Percentiles rank a stretch among this genome's conserved stretches.
These are phyloP conservation scores for Lucifuga dentata DNA, from an alignment of 2,113 vertebrate species.

Conservation along the genomic window DNA sequence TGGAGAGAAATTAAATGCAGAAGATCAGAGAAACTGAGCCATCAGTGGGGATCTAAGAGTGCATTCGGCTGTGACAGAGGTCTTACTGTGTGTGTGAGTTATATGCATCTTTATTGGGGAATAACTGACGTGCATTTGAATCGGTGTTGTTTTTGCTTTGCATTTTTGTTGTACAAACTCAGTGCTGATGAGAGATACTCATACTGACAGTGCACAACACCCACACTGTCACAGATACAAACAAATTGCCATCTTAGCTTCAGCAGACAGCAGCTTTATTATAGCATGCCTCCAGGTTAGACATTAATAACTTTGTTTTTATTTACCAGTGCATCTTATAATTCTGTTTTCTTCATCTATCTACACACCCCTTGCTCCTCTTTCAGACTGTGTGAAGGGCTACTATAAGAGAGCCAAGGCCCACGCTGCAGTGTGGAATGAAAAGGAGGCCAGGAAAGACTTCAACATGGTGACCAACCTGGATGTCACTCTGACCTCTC, in stretches of 20 bases:
- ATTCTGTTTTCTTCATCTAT: background rate
- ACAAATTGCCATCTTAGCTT: conserved; percentile 18
- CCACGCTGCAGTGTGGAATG: conserved; percentile 87
- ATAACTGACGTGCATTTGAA: conserved; percentile 9
- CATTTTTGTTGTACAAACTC: conserved; percentile 2
- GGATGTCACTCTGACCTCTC: conserved; percentile 77
- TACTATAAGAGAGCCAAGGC: conserved; percentile 91
- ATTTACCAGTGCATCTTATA: background rate
- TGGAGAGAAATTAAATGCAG: conserved; percentile 61
- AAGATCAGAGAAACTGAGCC: conserved; percentile 41
- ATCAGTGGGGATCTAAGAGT: conserved; percentile 35
- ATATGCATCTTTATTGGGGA: background rate
- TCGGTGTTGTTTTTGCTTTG: background rate
- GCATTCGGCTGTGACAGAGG: conserved; percentile 24
- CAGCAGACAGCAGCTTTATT: conserved; percentile 24
- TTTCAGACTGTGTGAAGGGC: conserved; percentile 86
- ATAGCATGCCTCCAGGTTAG: conserved; percentile 13
- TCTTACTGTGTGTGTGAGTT: conserved; percentile 8
- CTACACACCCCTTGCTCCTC: background rate
- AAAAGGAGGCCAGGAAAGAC: conserved; percentile 82
- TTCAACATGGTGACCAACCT: conserved; percentile 84
- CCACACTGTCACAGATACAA: conserved; percentile 3
- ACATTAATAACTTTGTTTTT: conserved; percentile 20
- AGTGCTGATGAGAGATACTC: background rate
- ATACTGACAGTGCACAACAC: conserved; percentile 1